These are phyloP conservation scores for Cavia porcellus DNA, from an alignment of 2,113 vertebrate genomes.

Conservation along the genomic window DNA sequence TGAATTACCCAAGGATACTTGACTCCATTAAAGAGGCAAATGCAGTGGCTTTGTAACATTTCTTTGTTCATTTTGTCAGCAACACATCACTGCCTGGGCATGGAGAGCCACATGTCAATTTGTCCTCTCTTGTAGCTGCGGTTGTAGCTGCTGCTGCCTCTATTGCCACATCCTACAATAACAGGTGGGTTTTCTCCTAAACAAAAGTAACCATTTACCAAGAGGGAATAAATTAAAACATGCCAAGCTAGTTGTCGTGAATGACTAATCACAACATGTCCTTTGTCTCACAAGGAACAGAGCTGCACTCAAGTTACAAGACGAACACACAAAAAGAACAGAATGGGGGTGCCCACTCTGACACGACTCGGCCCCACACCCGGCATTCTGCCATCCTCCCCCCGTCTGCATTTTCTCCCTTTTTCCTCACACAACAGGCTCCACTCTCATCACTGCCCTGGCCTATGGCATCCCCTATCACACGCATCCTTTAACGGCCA, in stretches of 20 bases:
- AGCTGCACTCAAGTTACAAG: neutral
- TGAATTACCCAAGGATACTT: neutral
- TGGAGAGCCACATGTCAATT: neutral
- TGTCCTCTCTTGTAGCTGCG: neutral
- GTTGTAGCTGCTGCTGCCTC: neutral
- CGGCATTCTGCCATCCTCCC: no score
- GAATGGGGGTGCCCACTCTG: no score
- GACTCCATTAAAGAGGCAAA: neutral
- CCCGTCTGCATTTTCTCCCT: neutral
- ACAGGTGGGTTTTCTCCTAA: constrained; percentile 4
- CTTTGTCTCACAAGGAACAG: constrained; percentile 43
- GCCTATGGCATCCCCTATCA: neutral
- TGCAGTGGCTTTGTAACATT: neutral
- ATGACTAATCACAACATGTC: neutral
- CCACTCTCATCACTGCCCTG: neutral
- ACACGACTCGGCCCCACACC: no score
- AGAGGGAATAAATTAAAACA: constrained; percentile 39
- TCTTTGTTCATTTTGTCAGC: constrained; percentile 6
- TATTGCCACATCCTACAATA: neutral
- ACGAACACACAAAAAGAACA: neutral
- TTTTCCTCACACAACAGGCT: neutral
- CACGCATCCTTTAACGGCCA: neutral
- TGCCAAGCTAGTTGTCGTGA: neutral
- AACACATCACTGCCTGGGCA: neutral
- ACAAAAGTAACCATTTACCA: constrained; percentile 33